phyloP scores from a whole-genome alignment of 1,140 invertebrate species.

The Thaumatotibia leucotreta region DNA sequence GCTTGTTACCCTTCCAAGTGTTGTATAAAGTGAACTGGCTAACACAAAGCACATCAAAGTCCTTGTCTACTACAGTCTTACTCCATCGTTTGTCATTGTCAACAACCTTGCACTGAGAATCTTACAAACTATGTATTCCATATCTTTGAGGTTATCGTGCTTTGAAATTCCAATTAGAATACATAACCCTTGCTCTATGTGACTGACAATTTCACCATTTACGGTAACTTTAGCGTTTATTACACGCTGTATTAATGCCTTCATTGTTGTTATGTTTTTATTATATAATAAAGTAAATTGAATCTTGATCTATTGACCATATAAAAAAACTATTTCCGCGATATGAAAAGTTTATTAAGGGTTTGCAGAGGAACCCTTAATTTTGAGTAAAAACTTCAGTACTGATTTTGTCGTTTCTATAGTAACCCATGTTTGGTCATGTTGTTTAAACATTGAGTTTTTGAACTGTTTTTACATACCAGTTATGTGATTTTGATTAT shows the following conservation, averaged over 20 bases:
- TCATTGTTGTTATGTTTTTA: constrained; percentile 73
- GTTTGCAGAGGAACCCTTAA: too few species aligned
- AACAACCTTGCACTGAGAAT: constrained; percentile 88
- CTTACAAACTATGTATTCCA: constrained; percentile 90
- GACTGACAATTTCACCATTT: constrained; percentile 86
- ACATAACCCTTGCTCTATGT: constrained; percentile 90
- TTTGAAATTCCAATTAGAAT: constrained; percentile 90
- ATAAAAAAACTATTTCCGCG: too few species aligned
- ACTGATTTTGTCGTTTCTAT: too few species aligned
- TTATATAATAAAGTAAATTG: too few species aligned
- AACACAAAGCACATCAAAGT: constrained; percentile 83
- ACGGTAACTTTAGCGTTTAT: constrained; percentile 85
- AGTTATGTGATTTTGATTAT: too few species aligned
- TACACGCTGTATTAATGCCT: constrained; percentile 86
- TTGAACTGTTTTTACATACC: too few species aligned
- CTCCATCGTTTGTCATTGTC: constrained; percentile 87
- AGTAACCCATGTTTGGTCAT: too few species aligned
- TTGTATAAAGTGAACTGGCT: constrained; percentile 94
- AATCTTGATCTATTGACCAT: too few species aligned
- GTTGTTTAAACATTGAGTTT: too few species aligned
- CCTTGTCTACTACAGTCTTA: constrained; percentile 87
- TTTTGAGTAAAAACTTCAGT: too few species aligned
- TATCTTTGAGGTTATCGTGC: constrained; percentile 87
- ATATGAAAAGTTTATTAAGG: too few species aligned
- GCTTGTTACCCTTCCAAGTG: constrained; percentile 91